A percentile compares a stretch with the other conserved stretches of the same genome.
Evolutionary conservation across 2,113 vertebrate species (phyloP).

Genomic region (Chascanopsetta lugubris): DNA sequence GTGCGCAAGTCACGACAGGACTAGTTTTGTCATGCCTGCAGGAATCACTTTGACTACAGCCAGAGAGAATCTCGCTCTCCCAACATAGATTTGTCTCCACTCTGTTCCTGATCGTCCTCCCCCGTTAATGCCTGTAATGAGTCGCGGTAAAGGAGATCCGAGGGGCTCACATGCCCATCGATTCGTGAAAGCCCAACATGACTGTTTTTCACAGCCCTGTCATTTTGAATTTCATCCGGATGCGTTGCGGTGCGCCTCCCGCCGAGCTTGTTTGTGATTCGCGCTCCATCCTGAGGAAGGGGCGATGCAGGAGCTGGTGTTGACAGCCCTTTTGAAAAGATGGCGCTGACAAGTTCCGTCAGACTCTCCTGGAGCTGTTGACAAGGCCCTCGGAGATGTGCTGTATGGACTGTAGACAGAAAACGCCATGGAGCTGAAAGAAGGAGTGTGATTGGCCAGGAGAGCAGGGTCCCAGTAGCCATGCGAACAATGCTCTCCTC

Average conservation of each 20-base stretch:
- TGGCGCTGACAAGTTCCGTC: constrained; percentile 74
- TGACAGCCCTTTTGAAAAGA: constrained; percentile 72
- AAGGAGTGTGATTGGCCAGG: constrained; percentile 32
- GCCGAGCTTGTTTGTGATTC: constrained; percentile 70
- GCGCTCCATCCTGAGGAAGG: constrained; percentile 57
- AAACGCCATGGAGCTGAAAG: constrained; percentile 37
- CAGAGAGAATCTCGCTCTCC: constrained; percentile 2
- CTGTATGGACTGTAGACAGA: constrained; percentile 40
- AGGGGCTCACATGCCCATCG: constrained; percentile 2
- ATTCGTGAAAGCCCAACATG: constrained; percentile 21
- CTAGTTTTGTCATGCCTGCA: constrained; percentile 54
- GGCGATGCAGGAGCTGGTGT: constrained; percentile 68
- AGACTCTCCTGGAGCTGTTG: constrained; percentile 67
- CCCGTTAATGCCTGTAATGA: constrained; percentile 23
- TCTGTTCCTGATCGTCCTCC: constrained; percentile 33
- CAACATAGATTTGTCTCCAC: constrained; percentile 5
- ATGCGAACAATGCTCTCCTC: constrained; percentile 43
- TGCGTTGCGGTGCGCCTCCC: constrained; percentile 35
- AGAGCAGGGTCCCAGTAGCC: constrained; percentile 31
- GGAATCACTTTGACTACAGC: constrained; percentile 28
- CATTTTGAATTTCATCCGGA: constrained; percentile 43
- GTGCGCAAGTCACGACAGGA: constrained; percentile 58
- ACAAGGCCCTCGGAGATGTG: constrained; percentile 65
- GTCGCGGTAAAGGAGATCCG: constrained; percentile 15
- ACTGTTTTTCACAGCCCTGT: constrained; percentile 34